Base-by-base conservation (phyloP, 37 sponge, comb jelly and placozoan species). In the Spongilla lacustris region DNA sequence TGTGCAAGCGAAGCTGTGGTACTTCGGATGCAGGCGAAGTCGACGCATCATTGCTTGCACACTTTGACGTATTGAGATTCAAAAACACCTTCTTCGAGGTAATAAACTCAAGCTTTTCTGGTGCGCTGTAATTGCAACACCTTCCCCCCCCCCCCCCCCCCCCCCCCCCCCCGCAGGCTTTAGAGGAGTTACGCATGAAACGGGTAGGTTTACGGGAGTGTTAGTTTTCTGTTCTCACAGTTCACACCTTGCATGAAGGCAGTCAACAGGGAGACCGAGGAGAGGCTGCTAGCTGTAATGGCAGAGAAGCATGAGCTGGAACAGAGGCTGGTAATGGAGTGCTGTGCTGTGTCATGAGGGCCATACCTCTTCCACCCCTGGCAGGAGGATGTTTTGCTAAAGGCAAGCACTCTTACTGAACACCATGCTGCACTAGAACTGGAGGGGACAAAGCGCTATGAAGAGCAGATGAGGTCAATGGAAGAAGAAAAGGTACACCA, bases 111-210 rank as follows among this genome's bases (percentile, higher is more conserved):
- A 68, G 77, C 0, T 58, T 3, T 10, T 69, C n/a, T 25, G 9
- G 0, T 73, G 83, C 69, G 46, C 29, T 34, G n/a, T 25, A 21
- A 14, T 24, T 73, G n/a, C 72, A n/a, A 48, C 67, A n/a, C n/a
- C n/a, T n/a, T n/a, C 48, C 17, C 36, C 37, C 23, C 1, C 29
- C 11, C 0, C 9, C 66, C 29, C 9, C 3, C 48, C 17, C 36
- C 37, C 23, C 1, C 29, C 11, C 0, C 9, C 66, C 29, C 9
- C 3, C 69, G 31, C 12, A 91, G 87, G 66, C 76, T 14, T 49
- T 93, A 30, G 94, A 90, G 50, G 94, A 93, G 36, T 69, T 93
- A 19, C 78, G 77, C 36, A 83, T 93, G 85, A 70, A 91, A 83
- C 89, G 94, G 87, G 91, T 86, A 77, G 21, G 84, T 71, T 66